A percentile compares a stretch with the other conserved stretches of the same genome.
Evolutionary conservation across 2,888 invertebrate genomes (phyloP).

Genomic region (Drosophila demipolita): DNA sequence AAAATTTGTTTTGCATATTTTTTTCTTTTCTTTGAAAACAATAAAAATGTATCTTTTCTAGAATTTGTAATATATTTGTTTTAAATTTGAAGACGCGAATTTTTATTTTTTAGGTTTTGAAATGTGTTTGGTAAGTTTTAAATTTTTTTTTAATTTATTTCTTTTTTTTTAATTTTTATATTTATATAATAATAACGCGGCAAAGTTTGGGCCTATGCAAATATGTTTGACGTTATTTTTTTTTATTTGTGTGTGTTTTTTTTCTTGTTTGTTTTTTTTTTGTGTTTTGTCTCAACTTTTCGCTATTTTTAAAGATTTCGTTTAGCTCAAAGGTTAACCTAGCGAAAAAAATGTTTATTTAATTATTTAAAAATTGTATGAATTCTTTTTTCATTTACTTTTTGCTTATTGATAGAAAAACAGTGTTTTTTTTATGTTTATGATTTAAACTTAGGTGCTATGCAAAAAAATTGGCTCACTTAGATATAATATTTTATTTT

Average conservation of each 20-base stretch:
- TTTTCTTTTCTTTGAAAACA: conserved; percentile 36
- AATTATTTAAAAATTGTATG: conserved; percentile 48
- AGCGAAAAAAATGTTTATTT: conserved; percentile 65
- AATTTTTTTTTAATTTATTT: conserved; percentile 29
- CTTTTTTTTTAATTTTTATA: conserved; percentile 34
- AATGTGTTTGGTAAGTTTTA: conserved; percentile 74
- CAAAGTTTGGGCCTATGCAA: conserved; percentile 73
- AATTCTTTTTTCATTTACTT: conserved; percentile 27
- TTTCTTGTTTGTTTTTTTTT: conserved; percentile 26
- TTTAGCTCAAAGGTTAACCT: conserved; percentile 62
- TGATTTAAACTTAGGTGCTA: conserved; percentile 68
- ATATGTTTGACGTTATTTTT: conserved; percentile 48
- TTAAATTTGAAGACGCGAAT: conserved; percentile 67
- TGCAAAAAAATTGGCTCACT: conserved; percentile 75
- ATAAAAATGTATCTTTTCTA: conserved; percentile 31
- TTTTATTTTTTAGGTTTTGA: conserved; percentile 61
- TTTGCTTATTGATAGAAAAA: conserved; percentile 68
- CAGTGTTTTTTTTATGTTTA: conserved; percentile 60
- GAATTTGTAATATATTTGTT: conserved; percentile 42
- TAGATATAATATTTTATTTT: conserved; percentile 43
- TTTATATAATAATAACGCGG: conserved; percentile 73
- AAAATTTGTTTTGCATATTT: conserved; percentile 44
- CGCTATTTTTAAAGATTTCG: conserved; percentile 48
- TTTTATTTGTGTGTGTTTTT: conserved; percentile 21
- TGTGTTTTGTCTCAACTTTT: conserved; percentile 39